A percentile compares a stretch with the other conserved stretches of the same genome.
Evolutionary conservation across 2,113 vertebrate species (phyloP).

Genomic region (Platysteira castanea): DNA sequence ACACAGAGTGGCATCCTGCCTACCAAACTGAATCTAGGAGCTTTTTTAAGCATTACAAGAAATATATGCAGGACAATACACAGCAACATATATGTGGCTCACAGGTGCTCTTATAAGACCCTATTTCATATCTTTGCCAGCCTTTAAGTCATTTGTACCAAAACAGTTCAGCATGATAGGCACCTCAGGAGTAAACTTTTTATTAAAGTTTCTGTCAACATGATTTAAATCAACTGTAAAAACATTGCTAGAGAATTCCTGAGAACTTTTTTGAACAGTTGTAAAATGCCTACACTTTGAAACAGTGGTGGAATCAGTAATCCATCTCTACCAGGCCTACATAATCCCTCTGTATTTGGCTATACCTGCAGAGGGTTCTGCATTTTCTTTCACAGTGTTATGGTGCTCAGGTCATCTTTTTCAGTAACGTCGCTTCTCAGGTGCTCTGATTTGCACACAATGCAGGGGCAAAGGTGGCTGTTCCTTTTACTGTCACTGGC

Average conservation of each 20-base stretch:
- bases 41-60: not conserved
- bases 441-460: not conserved
- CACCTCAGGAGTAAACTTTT: not conserved
- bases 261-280: not conserved
- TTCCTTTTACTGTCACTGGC: not conserved
- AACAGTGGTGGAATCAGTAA: not conserved
- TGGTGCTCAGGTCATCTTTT: not conserved
- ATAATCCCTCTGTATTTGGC: not conserved
- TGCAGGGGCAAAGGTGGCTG: not conserved
- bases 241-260: not conserved
- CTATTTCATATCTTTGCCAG: not conserved
- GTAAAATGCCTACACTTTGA: not conserved
- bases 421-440: fast-evolving
- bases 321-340: not conserved
- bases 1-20: not conserved
- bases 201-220: not conserved
- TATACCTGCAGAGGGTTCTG: not conserved
- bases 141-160: not conserved
- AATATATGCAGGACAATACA: not conserved
- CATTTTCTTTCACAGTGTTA: not conserved
- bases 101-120: not conserved
- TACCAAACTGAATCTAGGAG: not conserved
- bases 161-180: not conserved
- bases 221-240: not conserved
- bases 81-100: not conserved